phyloP scores from a whole-genome alignment of 2,113 vertebrate genomes.

The Passerina amoena region DNA sequence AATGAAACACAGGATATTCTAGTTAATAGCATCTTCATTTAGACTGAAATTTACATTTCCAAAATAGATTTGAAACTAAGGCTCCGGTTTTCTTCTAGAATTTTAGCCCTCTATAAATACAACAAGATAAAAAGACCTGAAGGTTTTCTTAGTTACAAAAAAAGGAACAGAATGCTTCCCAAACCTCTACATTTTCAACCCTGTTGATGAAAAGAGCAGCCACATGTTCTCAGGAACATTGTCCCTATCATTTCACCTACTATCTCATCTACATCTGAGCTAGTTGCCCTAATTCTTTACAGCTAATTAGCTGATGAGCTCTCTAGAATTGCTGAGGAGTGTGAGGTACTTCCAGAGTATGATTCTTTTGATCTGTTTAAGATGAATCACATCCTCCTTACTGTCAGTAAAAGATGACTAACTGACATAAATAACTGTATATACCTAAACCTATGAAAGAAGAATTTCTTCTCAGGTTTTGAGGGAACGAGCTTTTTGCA shows the following conservation, averaged over 20 bases:
- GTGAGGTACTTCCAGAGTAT: not conserved
- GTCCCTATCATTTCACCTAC: not conserved
- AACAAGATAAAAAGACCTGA: not conserved
- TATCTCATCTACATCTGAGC: not conserved
- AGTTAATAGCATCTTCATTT: not conserved
- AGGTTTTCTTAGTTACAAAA: not conserved
- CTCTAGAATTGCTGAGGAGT: not conserved
- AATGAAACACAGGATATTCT: not conserved
- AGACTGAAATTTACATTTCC: not conserved
- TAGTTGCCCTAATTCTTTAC: not conserved
- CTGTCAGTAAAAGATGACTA: not conserved
- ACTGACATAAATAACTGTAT: not conserved
- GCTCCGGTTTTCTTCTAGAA: not conserved
- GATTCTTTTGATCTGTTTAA: not conserved
- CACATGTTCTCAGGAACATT: not conserved
- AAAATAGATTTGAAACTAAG: not conserved
- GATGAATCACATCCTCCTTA: not conserved
- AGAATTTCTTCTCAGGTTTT: not conserved
- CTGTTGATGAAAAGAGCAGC: not conserved
- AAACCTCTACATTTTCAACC: not conserved
- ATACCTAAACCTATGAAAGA: not conserved
- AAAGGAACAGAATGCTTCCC: not conserved
- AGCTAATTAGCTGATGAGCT: not conserved
- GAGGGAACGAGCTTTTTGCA: not conserved
- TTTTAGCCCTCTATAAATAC: not conserved